Evolutionary conservation across 2,113 vertebrate genomes (phyloP), one percentile per base, ranked within the genome.

Genomic region (Colinus virginianus): DNA sequence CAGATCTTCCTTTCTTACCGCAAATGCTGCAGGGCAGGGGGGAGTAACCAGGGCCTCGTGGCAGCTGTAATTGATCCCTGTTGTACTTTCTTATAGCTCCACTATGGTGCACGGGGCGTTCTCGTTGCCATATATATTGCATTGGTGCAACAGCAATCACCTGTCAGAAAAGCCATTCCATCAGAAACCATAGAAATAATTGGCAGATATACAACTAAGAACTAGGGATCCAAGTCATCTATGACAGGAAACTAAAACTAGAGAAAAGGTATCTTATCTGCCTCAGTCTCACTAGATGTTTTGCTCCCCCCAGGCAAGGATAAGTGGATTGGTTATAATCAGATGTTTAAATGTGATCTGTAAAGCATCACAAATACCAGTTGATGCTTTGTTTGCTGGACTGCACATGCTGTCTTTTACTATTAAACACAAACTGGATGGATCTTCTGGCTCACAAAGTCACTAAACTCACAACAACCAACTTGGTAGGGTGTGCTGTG

Each of bases 61-160:
- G 99, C 45, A 98, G 64, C 11, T 87, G 94, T 10, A 90, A 67
- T 9, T 85, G 58, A 1, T 96, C 87, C 23, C 46, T 19, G 25
- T 94, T 94, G 21, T 98, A 98, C n/a, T 95, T 97, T 74, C 99
- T 97, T 81, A 98, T 94, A 18, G 99, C 99, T 23, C 99, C 98
- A 0, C 99, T 98, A 95, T 99, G 99, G 94, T 98, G 97, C 68
- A 94, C 74, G 1, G 98, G 98, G 15, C 99, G 98, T 88, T 98
- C 98, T 16, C 99, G 98, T 95, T 98, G 98, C 99, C 99, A 99
- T 84, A 98, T 94, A 6, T 98, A 98, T 93, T 99, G 99, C 51
- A 98, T 97, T 58, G 99, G 98, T 84, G 98, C 98, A 16, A 99
- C 99, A 88, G 98, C 99, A 98, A 99, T 99, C 93, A 99, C 99